Conservation (phyloP, 2,113 vertebrate species). For the Pygathrix nemaeus region DNA sequence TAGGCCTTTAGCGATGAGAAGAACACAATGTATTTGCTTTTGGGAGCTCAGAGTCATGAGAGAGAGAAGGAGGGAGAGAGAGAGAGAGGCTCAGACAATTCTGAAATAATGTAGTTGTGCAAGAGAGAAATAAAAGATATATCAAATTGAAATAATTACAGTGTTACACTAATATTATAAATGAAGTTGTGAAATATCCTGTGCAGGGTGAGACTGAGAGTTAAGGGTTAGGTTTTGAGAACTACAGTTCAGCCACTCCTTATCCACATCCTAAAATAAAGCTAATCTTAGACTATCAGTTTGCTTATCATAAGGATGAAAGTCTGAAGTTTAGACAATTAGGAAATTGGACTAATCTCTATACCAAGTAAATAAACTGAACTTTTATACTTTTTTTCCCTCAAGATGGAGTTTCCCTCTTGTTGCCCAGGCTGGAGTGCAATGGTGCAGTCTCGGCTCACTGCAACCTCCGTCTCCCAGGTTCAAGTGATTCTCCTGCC, state of each 20-base stretch:
- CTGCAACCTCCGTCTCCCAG: no score
- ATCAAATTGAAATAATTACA: background rate
- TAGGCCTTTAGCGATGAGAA: background rate
- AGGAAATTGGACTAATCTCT: background rate
- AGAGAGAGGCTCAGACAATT: background rate
- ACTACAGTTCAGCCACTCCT: background rate
- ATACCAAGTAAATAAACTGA: background rate
- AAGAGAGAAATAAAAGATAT: background rate
- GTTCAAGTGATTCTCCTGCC: no score
- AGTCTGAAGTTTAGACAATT: background rate
- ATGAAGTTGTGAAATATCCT: background rate
- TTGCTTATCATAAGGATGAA: background rate
- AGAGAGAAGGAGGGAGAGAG: background rate
- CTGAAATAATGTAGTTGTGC: background rate
- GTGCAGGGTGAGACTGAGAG: background rate
- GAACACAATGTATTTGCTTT: background rate
- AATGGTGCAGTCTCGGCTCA: no score
- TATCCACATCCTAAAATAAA: conserved; percentile 1
- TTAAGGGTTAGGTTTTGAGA: background rate
- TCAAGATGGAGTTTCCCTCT: no score
- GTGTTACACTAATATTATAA: background rate
- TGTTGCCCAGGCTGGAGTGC: no score
- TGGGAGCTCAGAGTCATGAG: background rate
- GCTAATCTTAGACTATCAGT: background rate
- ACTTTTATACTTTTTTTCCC: background rate